Percentiles rank a stretch among this genome's conserved stretches.
These are phyloP conservation scores for Parotia lawesii DNA, from an alignment of 2,113 vertebrate species.

Conservation along the genomic window DNA sequence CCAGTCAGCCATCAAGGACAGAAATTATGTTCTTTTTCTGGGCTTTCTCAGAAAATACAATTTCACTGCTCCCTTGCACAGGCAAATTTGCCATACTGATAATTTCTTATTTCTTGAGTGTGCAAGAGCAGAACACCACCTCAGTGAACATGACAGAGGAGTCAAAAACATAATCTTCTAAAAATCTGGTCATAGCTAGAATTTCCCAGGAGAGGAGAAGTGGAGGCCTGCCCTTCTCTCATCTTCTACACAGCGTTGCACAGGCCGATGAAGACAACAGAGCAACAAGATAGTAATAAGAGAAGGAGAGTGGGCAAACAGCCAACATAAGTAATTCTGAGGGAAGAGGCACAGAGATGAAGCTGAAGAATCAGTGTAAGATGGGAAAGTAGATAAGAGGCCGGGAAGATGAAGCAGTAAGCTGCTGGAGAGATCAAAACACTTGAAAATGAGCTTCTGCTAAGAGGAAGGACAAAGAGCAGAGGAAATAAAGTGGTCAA, in stretches of 20 bases:
- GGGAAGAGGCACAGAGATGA: neutral
- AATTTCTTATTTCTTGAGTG: neutral
- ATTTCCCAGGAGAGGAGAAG: neutral
- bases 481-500: neutral
- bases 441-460: neutral
- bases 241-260: neutral
- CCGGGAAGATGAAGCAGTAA: neutral
- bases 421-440: neutral
- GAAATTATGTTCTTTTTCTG: neutral
- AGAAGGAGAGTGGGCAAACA: neutral
- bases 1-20: neutral
- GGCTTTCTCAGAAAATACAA: neutral
- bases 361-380: neutral
- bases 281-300: conserved; percentile 15
- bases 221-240: neutral
- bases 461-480: neutral
- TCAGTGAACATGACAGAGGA: neutral
- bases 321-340: neutral
- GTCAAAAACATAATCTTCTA: neutral
- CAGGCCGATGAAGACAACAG: conserved; percentile 9
- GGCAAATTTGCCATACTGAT: neutral
- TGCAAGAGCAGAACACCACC: neutral
- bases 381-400: neutral
- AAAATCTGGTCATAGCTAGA: neutral
- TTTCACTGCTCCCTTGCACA: neutral